A percentile compares a stretch with the other conserved stretches of the same genome.
Conservation (phyloP, 2,888 invertebrate species). For the Leptinotarsa rubiginosa region DNA sequence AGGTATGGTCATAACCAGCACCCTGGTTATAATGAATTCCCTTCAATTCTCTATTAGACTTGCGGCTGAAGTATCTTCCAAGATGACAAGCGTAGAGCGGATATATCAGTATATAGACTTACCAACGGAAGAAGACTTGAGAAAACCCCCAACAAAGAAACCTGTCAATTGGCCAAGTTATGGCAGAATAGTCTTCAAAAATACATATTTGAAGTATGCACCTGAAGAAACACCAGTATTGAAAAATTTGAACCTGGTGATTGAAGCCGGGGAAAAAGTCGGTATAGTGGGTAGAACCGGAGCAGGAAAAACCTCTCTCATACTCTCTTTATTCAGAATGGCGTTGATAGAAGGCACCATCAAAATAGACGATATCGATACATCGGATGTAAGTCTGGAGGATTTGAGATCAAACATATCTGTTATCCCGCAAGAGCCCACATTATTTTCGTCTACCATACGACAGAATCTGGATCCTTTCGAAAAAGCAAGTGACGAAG, state of each 20-base stretch:
- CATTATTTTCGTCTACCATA: constrained; percentile 83
- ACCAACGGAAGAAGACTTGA: constrained; percentile 75
- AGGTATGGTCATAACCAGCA: constrained; percentile 79
- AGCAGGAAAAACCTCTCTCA: constrained; percentile 87
- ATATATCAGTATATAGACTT: constrained; percentile 81
- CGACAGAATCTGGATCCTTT: constrained; percentile 89
- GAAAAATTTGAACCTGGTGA: constrained; percentile 73
- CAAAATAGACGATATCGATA: constrained; percentile 80
- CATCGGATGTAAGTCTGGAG: constrained; percentile 77
- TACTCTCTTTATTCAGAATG: constrained; percentile 85
- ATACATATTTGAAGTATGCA: constrained; percentile 74
- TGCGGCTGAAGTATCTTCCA: constrained; percentile 79
- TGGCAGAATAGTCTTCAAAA: constrained; percentile 72
- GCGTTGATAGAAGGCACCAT: constrained; percentile 79
- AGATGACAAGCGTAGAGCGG: constrained; percentile 84
- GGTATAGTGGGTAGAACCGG: constrained; percentile 90
- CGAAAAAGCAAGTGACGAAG: constrained; percentile 76
- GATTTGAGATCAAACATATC: constrained; percentile 84
- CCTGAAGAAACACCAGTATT: constrained; percentile 75
- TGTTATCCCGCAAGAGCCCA: constrained; percentile 87
- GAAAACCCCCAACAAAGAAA: constrained; percentile 65
- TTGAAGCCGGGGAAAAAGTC: constrained; percentile 76
- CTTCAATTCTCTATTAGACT: constrained; percentile 84
- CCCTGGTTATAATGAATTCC: constrained; percentile 81
- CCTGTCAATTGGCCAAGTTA: constrained; percentile 73